Conservation (phyloP, 2,113 vertebrate genomes). For the Seriola aureovittata region DNA sequence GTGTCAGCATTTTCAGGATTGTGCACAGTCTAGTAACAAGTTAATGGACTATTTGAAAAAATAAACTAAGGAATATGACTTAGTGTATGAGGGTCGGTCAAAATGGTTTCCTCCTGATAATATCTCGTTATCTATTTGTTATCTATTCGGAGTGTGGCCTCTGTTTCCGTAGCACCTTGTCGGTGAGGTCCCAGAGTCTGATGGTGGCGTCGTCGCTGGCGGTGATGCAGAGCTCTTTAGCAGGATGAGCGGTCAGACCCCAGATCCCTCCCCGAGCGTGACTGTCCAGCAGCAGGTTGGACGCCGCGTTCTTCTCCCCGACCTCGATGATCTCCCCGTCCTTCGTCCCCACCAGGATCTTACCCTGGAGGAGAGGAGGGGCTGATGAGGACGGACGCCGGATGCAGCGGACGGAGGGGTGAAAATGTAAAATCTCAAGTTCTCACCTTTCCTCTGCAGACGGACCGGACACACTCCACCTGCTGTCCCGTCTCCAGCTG, state of each 20-base stretch:
- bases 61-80: too few relatives aligned
- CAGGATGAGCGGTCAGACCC: constrained; percentile 94
- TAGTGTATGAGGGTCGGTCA: too few relatives aligned
- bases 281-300: constrained; percentile 94
- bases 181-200: constrained; percentile 93
- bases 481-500: constrained; percentile 95
- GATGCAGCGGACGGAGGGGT: background rate
- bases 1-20: too few relatives aligned
- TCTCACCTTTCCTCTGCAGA: constrained; percentile 93
- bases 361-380: constrained; percentile 85
- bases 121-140: too few relatives aligned
- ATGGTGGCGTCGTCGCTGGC: constrained; percentile 94
- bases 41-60: too few relatives aligned
- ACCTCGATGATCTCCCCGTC: constrained; percentile 98
- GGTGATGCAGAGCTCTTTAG: constrained; percentile 92
- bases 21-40: too few relatives aligned
- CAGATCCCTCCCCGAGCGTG: constrained; percentile 96
- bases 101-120: too few relatives aligned
- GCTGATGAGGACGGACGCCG: background rate
- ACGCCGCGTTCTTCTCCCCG: constrained; percentile 97
- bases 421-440: background rate
- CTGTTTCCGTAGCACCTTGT: constrained; percentile 85
- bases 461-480: constrained; percentile 93
- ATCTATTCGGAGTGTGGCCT: too few relatives aligned
- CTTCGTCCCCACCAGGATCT: constrained; percentile 97